phyloP scores from a whole-genome alignment of 2,113 vertebrate species.

The Zapus hudsonius region DNA sequence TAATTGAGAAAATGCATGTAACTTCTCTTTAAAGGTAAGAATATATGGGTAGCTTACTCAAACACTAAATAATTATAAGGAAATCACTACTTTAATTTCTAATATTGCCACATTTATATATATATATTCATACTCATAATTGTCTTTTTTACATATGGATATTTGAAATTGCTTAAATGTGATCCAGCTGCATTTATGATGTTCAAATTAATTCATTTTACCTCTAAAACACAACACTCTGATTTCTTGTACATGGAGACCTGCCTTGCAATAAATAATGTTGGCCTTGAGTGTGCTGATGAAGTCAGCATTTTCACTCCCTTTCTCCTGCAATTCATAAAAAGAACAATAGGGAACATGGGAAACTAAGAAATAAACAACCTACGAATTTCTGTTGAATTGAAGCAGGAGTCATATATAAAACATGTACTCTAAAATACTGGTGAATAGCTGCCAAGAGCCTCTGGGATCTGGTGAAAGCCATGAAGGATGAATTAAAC shows the following conservation, averaged over 20 bases:
- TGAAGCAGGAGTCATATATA: not conserved
- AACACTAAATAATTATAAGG: constrained; percentile 21
- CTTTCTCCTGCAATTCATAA: not conserved
- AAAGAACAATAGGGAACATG: not conserved
- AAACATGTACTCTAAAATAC: not conserved
- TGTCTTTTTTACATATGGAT: constrained; percentile 41
- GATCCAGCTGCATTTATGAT: constrained; percentile 34
- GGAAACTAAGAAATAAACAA: not conserved
- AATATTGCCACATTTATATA: constrained; percentile 15
- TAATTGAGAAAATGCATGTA: constrained; percentile 11
- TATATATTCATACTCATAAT: not conserved
- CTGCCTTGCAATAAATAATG: constrained; percentile 32
- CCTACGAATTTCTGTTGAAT: constrained; percentile 21
- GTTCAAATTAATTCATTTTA: constrained; percentile 30
- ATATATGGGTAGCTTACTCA: constrained; percentile 41
- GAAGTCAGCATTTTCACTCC: constrained; percentile 30
- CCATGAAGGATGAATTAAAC: not conserved
- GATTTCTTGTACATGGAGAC: constrained; percentile 32
- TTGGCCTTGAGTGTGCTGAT: constrained; percentile 10
- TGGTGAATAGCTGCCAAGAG: not conserved
- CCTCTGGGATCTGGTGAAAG: not conserved
- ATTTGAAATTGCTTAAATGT: constrained; percentile 44
- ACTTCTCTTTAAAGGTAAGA: not conserved
- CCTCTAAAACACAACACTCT: constrained; percentile 25
- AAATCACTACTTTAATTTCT: constrained; percentile 28